Base-by-base conservation (phyloP, 2,113 vertebrate genomes). In the Gnathonemus echidnorhynchus region DNA sequence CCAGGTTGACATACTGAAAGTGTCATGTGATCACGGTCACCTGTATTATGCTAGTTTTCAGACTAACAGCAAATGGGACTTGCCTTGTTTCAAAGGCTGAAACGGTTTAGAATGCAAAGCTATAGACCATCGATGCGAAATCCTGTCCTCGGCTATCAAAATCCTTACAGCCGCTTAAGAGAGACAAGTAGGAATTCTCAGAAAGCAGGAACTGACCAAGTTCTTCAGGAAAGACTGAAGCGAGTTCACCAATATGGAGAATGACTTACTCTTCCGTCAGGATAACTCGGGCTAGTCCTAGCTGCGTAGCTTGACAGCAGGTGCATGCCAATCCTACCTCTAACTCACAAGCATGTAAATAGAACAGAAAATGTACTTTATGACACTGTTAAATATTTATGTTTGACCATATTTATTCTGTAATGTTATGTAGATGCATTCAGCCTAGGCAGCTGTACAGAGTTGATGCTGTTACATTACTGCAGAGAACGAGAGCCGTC, bases 241-340 rank as follows among this genome's bases (percentile, higher is more conserved):
- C 45, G 13, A 5, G 46, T 27, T 5, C 21, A 2, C 24, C n/a
- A 24, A 46, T 27, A 50, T 1, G 24, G 86, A 11, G 39, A 86
- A n/a, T 10, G 21, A 86, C 48, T 27, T 48, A 49, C 21, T 24
- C 42, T n/a, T 10, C 19, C 83, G 45, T 52, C 15, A 48, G 86
- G 1, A 80, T 80, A 46, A 52, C 53, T 70, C 21, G 62, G 35
- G 39, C 19, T 21, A 53, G 42, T 80, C 66, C 62, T 8, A 35
- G 39, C 45, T 58, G n/a, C 39, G 19, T n/a, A 56, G 39, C 89
- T 48, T 58, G 50, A 39, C 77, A 15, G 52, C 87, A 91, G 92
- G 92, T 93, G 90, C 92, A 89, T 91, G 86, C 31, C 35, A 91
- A 95, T 92, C 91, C 95, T 96, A 94, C 95, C 96, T 97, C 96